Conservation (phyloP, 1,140 invertebrate genomes). For the Hermetia illucens region DNA sequence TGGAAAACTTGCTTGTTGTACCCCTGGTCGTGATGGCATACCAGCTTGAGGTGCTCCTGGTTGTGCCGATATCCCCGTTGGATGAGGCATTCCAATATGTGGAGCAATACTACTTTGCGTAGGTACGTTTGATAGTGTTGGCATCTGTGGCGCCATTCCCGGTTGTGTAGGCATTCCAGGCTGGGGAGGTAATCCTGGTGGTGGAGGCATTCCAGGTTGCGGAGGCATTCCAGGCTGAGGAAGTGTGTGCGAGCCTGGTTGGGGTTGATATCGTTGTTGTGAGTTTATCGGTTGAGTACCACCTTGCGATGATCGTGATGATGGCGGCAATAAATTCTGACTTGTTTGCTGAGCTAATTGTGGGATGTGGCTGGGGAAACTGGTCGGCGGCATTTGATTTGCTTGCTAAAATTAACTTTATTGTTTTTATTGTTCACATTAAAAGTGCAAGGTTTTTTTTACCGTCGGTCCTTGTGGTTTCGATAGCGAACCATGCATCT, state of each 20-base stretch:
- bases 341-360: too few species aligned
- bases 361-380: too few species aligned
- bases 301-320: too few species aligned
- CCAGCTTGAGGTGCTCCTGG: background rate
- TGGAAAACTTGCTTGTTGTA: conserved; percentile 14
- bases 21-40: conserved; percentile 1
- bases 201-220: conserved; percentile 9
- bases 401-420: too few species aligned
- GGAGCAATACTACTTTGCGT: conserved; percentile 16
- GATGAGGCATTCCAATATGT: conserved; percentile 13
- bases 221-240: conserved; percentile 7
- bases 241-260: conserved; percentile 24
- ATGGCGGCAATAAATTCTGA: too few species aligned
- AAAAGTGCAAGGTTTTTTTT: too few species aligned
- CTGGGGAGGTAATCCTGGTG: conserved; percentile 12
- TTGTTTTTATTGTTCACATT: too few species aligned
- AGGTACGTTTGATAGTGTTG: conserved; percentile 2
- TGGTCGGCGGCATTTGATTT: too few species aligned
- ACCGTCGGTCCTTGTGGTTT: too few species aligned
- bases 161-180: conserved; percentile 10
- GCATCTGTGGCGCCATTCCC: conserved; percentile 4
- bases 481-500: too few species aligned
- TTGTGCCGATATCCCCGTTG: background rate
- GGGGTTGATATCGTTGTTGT: conserved; percentile 14
- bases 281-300: conserved; percentile 10